Percentiles rank a stretch among this genome's conserved stretches.
These are phyloP conservation scores for Embiotoca jacksoni DNA, from an alignment of 2,113 vertebrate species.

Conservation along the genomic window DNA sequence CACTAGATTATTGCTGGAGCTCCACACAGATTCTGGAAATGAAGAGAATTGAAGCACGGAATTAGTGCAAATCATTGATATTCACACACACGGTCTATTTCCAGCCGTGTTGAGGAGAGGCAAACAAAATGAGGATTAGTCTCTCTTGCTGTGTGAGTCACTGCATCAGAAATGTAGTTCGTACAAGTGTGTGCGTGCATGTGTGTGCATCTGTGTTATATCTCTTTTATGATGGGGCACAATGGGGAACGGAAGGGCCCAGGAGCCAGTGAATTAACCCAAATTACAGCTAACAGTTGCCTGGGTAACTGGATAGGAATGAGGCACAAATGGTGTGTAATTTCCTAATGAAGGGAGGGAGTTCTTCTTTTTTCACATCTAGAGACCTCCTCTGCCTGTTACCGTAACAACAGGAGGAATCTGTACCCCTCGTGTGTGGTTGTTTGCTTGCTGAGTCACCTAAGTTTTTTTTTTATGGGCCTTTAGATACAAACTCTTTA, in stretches of 20 bases:
- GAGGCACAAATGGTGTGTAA: slow-evolving; percentile 72
- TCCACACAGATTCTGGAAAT: slow-evolving; percentile 27
- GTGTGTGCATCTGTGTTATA: slow-evolving; percentile 63
- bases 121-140: slow-evolving; percentile 65
- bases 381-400: slow-evolving; percentile 62
- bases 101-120: slow-evolving; percentile 44
- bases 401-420: slow-evolving; percentile 58
- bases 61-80: slow-evolving; percentile 45
- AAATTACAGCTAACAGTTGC: slow-evolving; percentile 75
- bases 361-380: slow-evolving; percentile 58
- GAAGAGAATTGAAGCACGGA: slow-evolving; percentile 14
- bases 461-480: slow-evolving; percentile 15
- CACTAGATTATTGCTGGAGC: background rate
- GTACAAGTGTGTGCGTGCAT: slow-evolving; percentile 19
- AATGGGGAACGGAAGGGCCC: slow-evolving; percentile 72
- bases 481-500: slow-evolving; percentile 18
- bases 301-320: slow-evolving; percentile 73
- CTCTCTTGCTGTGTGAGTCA: slow-evolving; percentile 35
- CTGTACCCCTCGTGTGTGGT: slow-evolving; percentile 24
- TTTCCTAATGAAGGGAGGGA: slow-evolving; percentile 71
- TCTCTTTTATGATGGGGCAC: slow-evolving; percentile 75
- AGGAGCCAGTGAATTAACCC: slow-evolving; percentile 73
- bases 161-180: slow-evolving; percentile 39
- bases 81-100: slow-evolving; percentile 45
- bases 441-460: slow-evolving; percentile 64